phyloP scores from a whole-genome alignment of 2,797 vertebrate species.

The Myotis pilosus region DNA sequence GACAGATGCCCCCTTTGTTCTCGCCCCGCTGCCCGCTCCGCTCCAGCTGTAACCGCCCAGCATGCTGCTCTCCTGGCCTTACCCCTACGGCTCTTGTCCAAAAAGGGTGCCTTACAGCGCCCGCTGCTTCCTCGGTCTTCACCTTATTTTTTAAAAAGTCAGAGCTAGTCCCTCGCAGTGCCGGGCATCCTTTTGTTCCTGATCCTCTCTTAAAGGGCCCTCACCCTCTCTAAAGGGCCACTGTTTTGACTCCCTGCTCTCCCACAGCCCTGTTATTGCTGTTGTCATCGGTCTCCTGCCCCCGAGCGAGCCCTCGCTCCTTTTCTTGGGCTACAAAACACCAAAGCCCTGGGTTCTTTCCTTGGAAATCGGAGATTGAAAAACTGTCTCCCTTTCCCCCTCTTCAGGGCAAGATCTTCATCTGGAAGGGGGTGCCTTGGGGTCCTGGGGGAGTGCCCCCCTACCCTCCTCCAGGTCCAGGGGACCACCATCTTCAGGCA shows the following conservation, averaged over 20 bases:
- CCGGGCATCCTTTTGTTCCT: conserved; percentile 62
- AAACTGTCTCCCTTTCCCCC: conserved; percentile 60
- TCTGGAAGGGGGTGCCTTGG: conserved; percentile 77
- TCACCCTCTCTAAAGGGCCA: neutral
- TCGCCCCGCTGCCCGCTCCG: neutral
- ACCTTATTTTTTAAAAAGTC: conserved; percentile 24
- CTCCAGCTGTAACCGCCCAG: neutral
- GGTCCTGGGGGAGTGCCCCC: conserved; percentile 73
- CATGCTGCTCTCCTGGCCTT: conserved; percentile 12
- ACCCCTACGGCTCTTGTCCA: neutral
- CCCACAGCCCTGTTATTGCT: neutral
- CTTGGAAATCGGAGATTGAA: conserved; percentile 48
- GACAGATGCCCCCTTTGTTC: conserved; percentile 73
- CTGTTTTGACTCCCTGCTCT: neutral
- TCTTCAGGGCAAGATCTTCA: conserved; percentile 77
- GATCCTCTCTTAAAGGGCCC: conserved; percentile 10
- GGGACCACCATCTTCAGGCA: conserved; percentile 73
- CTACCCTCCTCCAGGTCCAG: conserved; percentile 72
- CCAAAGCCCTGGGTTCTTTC: neutral
- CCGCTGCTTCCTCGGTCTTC: neutral
- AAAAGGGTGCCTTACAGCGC: neutral
- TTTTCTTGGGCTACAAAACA: neutral
- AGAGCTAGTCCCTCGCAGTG: neutral
- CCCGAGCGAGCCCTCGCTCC: neutral
- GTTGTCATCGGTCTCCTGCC: neutral